phyloP scores from a whole-genome alignment of 2,888 invertebrate genomes.

The Thumatha senex region DNA sequence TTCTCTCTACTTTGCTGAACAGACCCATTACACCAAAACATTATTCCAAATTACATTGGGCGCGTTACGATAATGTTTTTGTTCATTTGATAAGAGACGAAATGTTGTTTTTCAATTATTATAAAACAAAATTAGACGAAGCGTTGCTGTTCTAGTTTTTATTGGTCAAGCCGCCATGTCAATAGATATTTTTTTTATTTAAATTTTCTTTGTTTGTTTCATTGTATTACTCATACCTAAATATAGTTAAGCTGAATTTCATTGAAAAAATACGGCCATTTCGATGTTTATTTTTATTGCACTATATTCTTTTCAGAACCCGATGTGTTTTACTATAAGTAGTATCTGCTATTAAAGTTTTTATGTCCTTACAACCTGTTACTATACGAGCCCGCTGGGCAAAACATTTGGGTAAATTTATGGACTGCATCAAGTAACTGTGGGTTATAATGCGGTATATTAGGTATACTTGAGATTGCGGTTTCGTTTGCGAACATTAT shows the following conservation, averaged over 20 bases:
- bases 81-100: slow-evolving; percentile 65
- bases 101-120: slow-evolving; percentile 61
- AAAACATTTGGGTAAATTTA: slow-evolving; percentile 48
- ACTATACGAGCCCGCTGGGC: slow-evolving; percentile 40
- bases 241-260: slow-evolving; percentile 10
- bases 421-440: slow-evolving; percentile 39
- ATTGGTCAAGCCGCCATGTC: slow-evolving; percentile 27
- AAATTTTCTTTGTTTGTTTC: slow-evolving; percentile 26
- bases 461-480: slow-evolving; percentile 21
- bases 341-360: slow-evolving; percentile 69
- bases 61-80: slow-evolving; percentile 67
- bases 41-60: slow-evolving; percentile 74
- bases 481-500: slow-evolving; percentile 6
- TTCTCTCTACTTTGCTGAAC: slow-evolving; percentile 59
- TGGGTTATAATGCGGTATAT: slow-evolving; percentile 24
- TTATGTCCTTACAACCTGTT: slow-evolving; percentile 67
- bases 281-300: slow-evolving; percentile 22
- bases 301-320: slow-evolving; percentile 23
- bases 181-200: slow-evolving; percentile 23
- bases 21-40: slow-evolving; percentile 70
- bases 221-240: slow-evolving; percentile 6
- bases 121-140: slow-evolving; percentile 39
- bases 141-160: slow-evolving; percentile 29
- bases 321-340: slow-evolving; percentile 50
- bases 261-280: slow-evolving; percentile 6